A percentile compares a stretch with the other conserved stretches of the same genome.
Conservation (phyloP, 92 coral and sea anemone species). For the Palythoa grandis region DNA sequence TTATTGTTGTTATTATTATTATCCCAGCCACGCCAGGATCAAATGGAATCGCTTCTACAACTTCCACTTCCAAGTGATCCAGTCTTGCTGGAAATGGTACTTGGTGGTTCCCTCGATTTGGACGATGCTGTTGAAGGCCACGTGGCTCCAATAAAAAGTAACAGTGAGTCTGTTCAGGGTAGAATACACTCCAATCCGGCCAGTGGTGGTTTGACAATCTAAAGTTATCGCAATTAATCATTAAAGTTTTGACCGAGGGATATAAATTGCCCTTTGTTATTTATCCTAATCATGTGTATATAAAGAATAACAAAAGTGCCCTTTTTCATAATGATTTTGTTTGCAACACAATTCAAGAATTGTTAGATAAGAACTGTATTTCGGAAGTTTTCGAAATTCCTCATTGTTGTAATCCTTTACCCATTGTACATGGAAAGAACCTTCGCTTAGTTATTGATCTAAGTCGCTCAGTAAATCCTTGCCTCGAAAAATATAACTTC, state of each 20-base stretch:
- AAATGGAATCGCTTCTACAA: no score
- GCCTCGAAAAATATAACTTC: no score
- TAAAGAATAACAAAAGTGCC: conserved; percentile 55
- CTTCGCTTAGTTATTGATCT: no score
- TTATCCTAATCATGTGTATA: conserved; percentile 43
- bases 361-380: conserved; percentile 16
- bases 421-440: no score
- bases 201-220: neutral
- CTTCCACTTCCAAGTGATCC: neutral
- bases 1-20: no score
- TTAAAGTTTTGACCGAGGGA: conserved; percentile 50
- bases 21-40: neutral
- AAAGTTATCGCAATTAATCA: neutral
- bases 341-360: conserved; percentile 42
- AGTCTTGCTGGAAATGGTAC: neutral
- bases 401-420: no score
- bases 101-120: neutral
- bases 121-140: neutral
- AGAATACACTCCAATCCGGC: neutral
- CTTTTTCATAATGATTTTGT: conserved; percentile 46
- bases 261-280: conserved; percentile 54
- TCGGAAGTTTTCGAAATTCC: no score
- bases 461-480: no score
- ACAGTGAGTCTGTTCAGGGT: neutral
- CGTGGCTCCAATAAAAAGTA: neutral